Evolutionary conservation across 2,888 invertebrate genomes (phyloP), one percentile per base, ranked within the genome.

Genomic region (Eupithecia dodoneata): DNA sequence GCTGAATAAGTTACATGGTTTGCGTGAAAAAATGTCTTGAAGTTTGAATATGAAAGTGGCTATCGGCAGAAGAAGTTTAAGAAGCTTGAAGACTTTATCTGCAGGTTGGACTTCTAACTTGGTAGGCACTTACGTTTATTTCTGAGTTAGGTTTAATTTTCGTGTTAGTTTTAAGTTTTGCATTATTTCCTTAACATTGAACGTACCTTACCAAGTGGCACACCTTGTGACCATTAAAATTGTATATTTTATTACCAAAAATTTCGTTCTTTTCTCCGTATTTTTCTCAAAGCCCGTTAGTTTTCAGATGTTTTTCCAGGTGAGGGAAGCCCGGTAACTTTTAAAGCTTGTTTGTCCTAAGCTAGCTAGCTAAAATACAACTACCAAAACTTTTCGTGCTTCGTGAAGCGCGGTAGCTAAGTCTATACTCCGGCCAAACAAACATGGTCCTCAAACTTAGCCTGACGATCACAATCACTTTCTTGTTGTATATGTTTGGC

Each of bases 1-100:
- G 89, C 70, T 89, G 87, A 87, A 83, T 86, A 84, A 87, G 78
- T 84, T 83, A 84, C 83, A 83, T 82, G 75, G 78, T 76, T 81
- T 65, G 81, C 81, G 84, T 83, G 83, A 82, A 86, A 87, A 85
- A 86, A 83, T 76, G 75, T 79, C 77, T 49, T 79, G 76, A 78
- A 73, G 72, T 78, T 76, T 15, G 55, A 76, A 76, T 76, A 71
- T 70, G 66, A 71, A 79, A 79, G 70, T 76, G 72, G 74, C 65
- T 74, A 73, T 75, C 72, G 71, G 42, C 42, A 49, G 70, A 73
- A 12, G 30, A 76, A 75, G 67, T 73, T 71, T 71, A 30, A 30
- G 30, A 30, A 30, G 9, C 30, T 67, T 41, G 47, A 70, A 70
- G 65, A 44, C 44, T 75, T 52, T 42, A 71, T 74, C 49, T 63